phyloP scores from a whole-genome alignment of 2,113 vertebrate genomes.

The Montifringilla adamsi region DNA sequence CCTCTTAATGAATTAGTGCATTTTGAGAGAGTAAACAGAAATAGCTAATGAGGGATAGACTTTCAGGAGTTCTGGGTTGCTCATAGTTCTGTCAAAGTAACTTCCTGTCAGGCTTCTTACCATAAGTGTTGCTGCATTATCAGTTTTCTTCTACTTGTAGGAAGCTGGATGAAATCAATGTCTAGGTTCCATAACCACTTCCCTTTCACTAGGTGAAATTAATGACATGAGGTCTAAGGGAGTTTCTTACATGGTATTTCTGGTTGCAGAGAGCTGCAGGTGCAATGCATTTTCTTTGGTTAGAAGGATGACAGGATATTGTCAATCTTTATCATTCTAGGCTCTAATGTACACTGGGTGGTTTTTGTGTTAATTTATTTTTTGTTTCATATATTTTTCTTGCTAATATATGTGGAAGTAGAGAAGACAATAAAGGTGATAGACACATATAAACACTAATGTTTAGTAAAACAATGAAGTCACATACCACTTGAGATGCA shows the following conservation, averaged over 20 bases:
- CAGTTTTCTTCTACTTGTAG: neutral
- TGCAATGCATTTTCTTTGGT: neutral
- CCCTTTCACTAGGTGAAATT: neutral
- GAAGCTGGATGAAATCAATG: neutral
- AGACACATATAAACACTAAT: neutral
- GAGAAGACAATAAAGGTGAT: neutral
- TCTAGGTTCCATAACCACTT: neutral
- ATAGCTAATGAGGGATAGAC: neutral
- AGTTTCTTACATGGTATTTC: neutral
- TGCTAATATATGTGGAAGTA: neutral
- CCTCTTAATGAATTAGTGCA: neutral
- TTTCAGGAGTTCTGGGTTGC: neutral
- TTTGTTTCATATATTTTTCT: neutral
- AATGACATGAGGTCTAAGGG: neutral
- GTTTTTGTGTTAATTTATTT: neutral
- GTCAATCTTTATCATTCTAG: neutral
- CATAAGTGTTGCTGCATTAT: neutral
- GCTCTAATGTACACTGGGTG: neutral
- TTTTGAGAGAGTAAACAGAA: neutral
- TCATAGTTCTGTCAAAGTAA: neutral
- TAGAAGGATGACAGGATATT: neutral
- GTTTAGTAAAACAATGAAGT: neutral
- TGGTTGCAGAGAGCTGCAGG: neutral
- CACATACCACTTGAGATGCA: neutral
- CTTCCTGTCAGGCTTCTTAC: neutral